Base-by-base conservation (phyloP, 2,113 vertebrate species). In the Corapipo altera region DNA sequence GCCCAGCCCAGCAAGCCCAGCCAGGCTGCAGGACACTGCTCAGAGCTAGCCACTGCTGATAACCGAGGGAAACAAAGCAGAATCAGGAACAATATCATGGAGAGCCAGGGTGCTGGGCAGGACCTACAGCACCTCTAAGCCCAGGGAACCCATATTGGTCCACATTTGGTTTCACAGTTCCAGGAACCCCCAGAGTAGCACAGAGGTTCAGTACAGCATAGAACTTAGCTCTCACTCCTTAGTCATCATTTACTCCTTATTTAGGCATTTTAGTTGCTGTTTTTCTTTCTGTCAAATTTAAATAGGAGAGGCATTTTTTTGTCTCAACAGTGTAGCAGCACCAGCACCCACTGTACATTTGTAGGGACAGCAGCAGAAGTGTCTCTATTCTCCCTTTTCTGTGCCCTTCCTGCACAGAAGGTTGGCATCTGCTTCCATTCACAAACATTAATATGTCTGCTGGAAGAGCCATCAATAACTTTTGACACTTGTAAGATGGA, bases 41-140 rank as follows among this genome's bases (percentile, higher is more conserved):
- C 30, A 46, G 24, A 52, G 33, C 18, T 30, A 52, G 3, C 13
- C 3, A 0, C 22, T 21, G 35, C 19, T 33, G 41, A 5, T 4
- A n/a, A 14, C 8, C 1, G 15, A 1, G 7, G 33, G 30, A 66
- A 58, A 48, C 16, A 12, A n/a, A 52, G 27, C 22, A 65, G 26
- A 12, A 19, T 9, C 1, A 1, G 44, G 46, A 66, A 8, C 17
- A 28, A 52, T 4, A 16, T 9, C 41, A 28, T 1, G 2, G 62
- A 65, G n/a, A 4, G 4, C 8, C 6, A 41, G 13, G 4, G 7
- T 1, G 0, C 17, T 27, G 13, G 27, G 33, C 27, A 51, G 20
- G 7, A 21, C 21, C 37, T 3, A 61, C 6, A 30, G 58, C 22
- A 26, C 39, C 30, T n/a, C 43, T 21, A 28, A 35, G 33, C 19